These are phyloP conservation scores for Tonatia bakeri DNA, from an alignment of 2,113 vertebrate genomes.

Conservation along the genomic window DNA sequence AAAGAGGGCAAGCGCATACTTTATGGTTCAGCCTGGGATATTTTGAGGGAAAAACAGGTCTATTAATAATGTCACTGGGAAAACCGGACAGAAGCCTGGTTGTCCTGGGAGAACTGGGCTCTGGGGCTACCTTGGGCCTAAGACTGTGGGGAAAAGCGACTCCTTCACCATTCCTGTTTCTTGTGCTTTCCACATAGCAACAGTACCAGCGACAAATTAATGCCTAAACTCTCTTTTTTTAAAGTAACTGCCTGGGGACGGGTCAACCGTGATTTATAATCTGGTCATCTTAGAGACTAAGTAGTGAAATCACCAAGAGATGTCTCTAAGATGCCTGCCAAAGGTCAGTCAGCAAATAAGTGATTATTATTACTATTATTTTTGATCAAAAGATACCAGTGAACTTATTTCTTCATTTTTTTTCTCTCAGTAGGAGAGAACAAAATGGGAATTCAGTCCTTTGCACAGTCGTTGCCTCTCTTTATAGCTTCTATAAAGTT, in stretches of 20 bases:
- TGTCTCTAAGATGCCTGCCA: not conserved
- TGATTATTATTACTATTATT: conserved; percentile 16
- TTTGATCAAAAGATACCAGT: not conserved
- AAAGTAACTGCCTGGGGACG: not conserved
- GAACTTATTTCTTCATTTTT: not conserved
- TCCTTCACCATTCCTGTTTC: not conserved
- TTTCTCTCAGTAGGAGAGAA: not conserved
- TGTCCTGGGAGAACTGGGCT: not conserved
- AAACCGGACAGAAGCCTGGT: not conserved
- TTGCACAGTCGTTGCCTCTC: not conserved
- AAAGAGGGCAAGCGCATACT: not conserved
- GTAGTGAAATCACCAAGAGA: not conserved
- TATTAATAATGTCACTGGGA: not conserved
- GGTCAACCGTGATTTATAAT: not conserved
- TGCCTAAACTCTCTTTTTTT: not conserved
- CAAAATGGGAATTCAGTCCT: not conserved
- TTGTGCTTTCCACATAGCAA: not conserved
- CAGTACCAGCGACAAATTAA: not conserved
- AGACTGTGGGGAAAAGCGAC: not conserved
- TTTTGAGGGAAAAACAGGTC: not conserved
- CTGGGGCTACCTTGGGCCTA: not conserved
- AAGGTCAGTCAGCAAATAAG: not conserved
- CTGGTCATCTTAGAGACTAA: not conserved
- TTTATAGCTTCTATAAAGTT: not conserved
- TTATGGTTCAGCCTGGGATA: not conserved